Evolutionary conservation across 2,797 vertebrate species (phyloP), one percentile per base, ranked within the genome.

Genomic region (Pygocentrus nattereri): DNA sequence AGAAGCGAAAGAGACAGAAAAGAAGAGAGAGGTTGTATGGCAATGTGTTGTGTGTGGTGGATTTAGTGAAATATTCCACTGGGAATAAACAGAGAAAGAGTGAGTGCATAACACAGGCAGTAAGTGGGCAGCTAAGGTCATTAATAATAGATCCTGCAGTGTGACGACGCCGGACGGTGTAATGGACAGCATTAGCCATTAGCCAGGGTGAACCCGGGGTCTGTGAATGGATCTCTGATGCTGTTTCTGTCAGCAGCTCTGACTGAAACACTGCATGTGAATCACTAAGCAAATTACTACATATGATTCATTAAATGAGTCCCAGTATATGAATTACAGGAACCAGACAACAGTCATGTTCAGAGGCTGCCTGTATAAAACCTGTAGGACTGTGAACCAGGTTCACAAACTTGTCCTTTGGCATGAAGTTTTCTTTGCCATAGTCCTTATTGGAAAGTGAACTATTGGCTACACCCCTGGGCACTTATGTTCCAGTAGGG

Each of bases 181-280:
- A 50, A 31, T n/a, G 49, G n/a, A 56, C 23, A 59, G 56, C 23
- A 25, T 59, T 59, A 59, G 56, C n/a, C 12, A 8, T 25, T 25
- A 27, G 23, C 56, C 62, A 25, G 64, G 6, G 13, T 90, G 89
- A 93, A 81, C 77, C 68, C 87, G 68, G 69, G 77, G 79, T 87
- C 54, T 65, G 71, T 68, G 79, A 88, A 83, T 30, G 59, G 64
- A 23, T 65, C 76, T 88, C 87, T 90, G 82, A 90, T 86, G 65
- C 71, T 16, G 56, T 87, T 84, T 83, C 87, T 90, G 86, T 87
- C 83, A 87, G 69, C 74, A 71, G 79, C 84, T 31, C 70, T 61
- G 27, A 47, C 12, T 11, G n/a, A 25, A n/a, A n/a, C 76, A 41
- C 18, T 68, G 1, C 52, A 44, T 41, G 83, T 73, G 83, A 88